Percentiles rank a stretch among this genome's conserved stretches.
These are phyloP conservation scores for Bergia puertoricense DNA, from an alignment of 92 coral and sea anemone genomes.

Conservation along the genomic window DNA sequence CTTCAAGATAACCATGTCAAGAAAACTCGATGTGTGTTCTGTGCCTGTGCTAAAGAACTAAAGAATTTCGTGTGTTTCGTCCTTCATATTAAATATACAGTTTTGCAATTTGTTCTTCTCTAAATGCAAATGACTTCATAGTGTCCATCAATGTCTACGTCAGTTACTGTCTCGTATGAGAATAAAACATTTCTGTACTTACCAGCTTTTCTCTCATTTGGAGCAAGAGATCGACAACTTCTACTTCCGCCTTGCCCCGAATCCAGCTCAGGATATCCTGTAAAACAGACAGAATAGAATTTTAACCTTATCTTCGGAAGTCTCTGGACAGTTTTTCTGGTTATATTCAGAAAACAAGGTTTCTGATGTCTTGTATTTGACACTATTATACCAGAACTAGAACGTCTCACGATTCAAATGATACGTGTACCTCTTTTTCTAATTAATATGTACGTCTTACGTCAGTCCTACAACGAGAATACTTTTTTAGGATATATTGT, in stretches of 20 bases:
- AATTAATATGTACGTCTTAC: too few relatives aligned
- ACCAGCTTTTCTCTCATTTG: conserved; percentile 95
- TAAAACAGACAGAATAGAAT: background rate
- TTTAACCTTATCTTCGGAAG: background rate
- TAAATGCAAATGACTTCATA: too few relatives aligned
- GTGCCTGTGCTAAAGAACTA: too few relatives aligned
- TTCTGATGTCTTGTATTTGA: too few relatives aligned
- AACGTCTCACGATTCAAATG: too few relatives aligned
- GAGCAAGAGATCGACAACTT: conserved; percentile 85
- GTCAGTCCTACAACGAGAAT: too few relatives aligned
- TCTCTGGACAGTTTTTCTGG: background rate
- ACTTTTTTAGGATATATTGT: too few relatives aligned
- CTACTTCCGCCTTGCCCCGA: conserved; percentile 84
- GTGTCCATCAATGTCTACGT: background rate
- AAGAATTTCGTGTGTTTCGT: background rate
- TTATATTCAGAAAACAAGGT: background rate
- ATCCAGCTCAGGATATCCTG: conserved; percentile 87
- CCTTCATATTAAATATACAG: background rate
- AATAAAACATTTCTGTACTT: conserved; percentile 19
- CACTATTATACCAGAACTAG: too few relatives aligned
- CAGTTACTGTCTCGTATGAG: background rate
- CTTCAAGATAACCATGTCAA: too few relatives aligned
- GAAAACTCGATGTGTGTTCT: too few relatives aligned
- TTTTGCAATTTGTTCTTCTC: background rate
- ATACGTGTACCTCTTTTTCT: too few relatives aligned